Evolutionary conservation across 2,113 vertebrate species (phyloP), one percentile per base, ranked within the genome.

Genomic region (Macroglossus sobrinus): DNA sequence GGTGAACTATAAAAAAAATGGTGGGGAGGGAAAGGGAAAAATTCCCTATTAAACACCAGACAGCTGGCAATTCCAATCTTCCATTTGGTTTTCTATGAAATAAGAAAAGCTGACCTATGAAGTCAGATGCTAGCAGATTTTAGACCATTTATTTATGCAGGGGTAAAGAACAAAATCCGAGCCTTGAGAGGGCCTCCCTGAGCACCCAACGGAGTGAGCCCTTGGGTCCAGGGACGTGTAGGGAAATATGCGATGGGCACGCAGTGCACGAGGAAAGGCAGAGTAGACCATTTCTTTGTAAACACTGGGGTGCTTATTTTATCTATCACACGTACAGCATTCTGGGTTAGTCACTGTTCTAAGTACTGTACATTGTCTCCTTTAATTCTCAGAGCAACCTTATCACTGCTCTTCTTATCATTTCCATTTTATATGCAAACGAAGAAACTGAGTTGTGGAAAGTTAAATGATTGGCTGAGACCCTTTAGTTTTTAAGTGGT

Each of bases 1-100:
- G 98, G 98, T 98, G 98, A 98, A 94, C 98, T 98, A 97, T 98
- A 95, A 98, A 98, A 98, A 95, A 95, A 95, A 93, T 38, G 43
- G 78, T 19, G 24, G 16, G 47, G 28, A 74, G n/a, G 76, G 92
- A 74, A 80, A 81, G 43, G 63, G 78, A 0, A 53, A 93, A n/a
- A 79, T 94, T 97, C 97, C 92, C 98, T 97, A 96, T 98, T 98
- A 98, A 97, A 93, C 84, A 75, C 87, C 80, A 98, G 98, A 96
- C 98, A 98, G 97, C 97, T 97, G 30, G 97, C 97, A 95, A 63
- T 89, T 96, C 98, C 68, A 24, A 91, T 91, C 97, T 98, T 97
- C 98, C 98, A 97, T 98, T 98, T 98, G 97, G 96, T 97, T 98
- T 98, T 95, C 43, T 0, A 66, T 89, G 97, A 95, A 97, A 84